Evolutionary conservation across 2,888 invertebrate genomes (phyloP).

Genomic region (Ophioninae sp.): DNA sequence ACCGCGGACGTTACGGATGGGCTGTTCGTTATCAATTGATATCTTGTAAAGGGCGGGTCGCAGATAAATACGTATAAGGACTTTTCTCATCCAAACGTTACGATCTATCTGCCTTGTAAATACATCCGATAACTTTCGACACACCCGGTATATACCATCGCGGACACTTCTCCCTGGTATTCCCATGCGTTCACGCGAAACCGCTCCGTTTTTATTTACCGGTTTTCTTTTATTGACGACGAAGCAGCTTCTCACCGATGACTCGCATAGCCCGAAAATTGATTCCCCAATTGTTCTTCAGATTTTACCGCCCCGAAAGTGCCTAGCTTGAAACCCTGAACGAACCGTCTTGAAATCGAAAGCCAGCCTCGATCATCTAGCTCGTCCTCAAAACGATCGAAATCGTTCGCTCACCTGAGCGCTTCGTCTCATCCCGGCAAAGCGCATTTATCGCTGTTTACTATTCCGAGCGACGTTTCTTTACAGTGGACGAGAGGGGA

Average conservation of each 20-base stretch:
- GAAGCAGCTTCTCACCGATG: conserved; percentile 1
- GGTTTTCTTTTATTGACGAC: background rate
- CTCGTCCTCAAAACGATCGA: conserved; percentile 44
- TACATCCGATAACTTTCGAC: background rate
- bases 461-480: conserved; percentile 47
- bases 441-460: conserved; percentile 47
- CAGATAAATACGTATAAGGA: background rate
- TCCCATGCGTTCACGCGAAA: background rate
- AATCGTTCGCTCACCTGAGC: conserved; percentile 29
- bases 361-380: no score
- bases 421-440: background rate
- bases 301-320: background rate
- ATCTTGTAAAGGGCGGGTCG: no score
- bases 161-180: background rate
- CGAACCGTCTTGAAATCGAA: no score
- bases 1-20: no score
- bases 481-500: conserved; percentile 7
- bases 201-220: background rate
- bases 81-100: no score
- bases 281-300: conserved; percentile 3
- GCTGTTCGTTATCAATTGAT: no score
- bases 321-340: no score
- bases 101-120: background rate
- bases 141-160: conserved; percentile 3
- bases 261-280: background rate